Base-by-base conservation (phyloP, 2,797 vertebrate genomes). In the Cichlasoma orientale region DNA sequence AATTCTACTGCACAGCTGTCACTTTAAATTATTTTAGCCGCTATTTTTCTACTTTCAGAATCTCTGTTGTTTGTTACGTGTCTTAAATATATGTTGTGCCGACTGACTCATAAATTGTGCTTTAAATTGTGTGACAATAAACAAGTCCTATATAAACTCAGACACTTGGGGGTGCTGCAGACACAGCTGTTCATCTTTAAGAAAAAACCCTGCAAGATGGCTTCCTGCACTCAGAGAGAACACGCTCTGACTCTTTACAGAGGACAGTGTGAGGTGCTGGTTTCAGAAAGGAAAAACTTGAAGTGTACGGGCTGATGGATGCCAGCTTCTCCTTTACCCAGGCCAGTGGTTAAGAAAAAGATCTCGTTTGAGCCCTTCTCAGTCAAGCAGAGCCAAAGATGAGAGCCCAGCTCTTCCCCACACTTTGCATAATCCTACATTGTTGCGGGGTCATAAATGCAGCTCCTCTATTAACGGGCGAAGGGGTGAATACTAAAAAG, bases 401-500 rank as follows among this genome's bases (percentile, higher is more conserved):
- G 27, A 55, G 27, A 25, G 27, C 59, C 56, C 63, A 52, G 66
- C n/a, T 16, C 18, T 47, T 4, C 69, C 27, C 18, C 25, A 29
- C 74, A 80, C 50, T 68, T 88, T 83, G 87, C 78, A 85, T 75
- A 85, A 90, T 89, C 70, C 85, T 75, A 70, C 80, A 56, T 31
- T 75, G 87, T 78, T 79, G 73, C 53, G 27, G 80, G 77, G 72
- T 84, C 81, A 79, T 55, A 73, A 82, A 81, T 25, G 47, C 78
- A 75, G 79, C 75, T 79, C 61, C 18, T 74, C 76, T 38, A 74
- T 73, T 1, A 6, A 71, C 3, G 14, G 54, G 50, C 0, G 57
- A 84, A 52, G 79, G 31, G 57, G 14, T 82, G 86, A 82, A 89
- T 89, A 85, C 76, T 87, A 89, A 93, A 82, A 83, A 91, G 82